A percentile compares a stretch with the other conserved stretches of the same genome.
Evolutionary conservation across 2,797 vertebrate genomes (phyloP).

Genomic region (Cynopterus sphinx): DNA sequence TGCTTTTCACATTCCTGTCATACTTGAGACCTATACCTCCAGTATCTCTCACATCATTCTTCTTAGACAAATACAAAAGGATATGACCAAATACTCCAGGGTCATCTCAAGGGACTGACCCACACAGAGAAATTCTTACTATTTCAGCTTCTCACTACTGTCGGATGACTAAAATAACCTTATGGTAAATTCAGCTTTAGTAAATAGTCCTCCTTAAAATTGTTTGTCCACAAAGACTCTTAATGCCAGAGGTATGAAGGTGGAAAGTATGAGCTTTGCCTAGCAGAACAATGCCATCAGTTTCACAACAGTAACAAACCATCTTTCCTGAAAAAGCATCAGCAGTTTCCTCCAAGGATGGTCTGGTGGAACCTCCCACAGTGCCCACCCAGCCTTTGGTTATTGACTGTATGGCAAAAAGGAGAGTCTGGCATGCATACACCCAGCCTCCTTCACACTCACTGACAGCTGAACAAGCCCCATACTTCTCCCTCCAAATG

Average conservation of each 20-base stretch:
- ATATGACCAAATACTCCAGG: background rate
- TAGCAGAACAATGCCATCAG: background rate
- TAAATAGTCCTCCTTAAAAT: background rate
- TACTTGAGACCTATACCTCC: background rate
- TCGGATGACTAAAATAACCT: background rate
- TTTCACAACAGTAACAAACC: background rate
- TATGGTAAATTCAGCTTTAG: constrained; percentile 30
- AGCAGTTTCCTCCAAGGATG: background rate
- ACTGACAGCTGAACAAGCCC: constrained; percentile 67
- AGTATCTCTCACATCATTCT: background rate
- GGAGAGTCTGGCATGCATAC: background rate
- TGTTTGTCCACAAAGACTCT: constrained; percentile 37
- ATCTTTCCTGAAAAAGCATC: background rate
- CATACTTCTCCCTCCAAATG: constrained; percentile 44
- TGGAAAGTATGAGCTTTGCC: constrained; percentile 36
- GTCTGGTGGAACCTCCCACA: background rate
- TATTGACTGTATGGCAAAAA: background rate
- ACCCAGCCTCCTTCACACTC: background rate
- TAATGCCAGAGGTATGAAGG: constrained; percentile 24
- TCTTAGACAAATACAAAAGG: background rate
- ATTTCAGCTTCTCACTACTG: background rate
- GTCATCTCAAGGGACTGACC: background rate
- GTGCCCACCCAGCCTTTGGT: background rate
- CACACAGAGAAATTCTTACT: background rate
- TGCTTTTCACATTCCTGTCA: background rate